Conservation (phyloP, 2,113 vertebrate species). For the Cephalopterus ornatus region DNA sequence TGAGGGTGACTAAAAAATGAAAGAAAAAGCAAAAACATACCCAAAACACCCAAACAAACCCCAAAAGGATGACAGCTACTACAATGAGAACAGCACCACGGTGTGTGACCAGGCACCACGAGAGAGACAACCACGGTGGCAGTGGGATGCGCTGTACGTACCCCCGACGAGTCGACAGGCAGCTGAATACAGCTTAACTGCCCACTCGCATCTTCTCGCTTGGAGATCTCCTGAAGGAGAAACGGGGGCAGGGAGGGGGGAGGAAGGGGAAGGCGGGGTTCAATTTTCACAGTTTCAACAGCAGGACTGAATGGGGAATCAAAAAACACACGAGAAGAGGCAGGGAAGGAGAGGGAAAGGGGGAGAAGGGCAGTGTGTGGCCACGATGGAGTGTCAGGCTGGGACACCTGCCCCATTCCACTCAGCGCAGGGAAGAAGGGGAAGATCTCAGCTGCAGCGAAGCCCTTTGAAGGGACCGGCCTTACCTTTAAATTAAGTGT, state of each 20-base stretch:
- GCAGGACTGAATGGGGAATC: constrained; percentile 31
- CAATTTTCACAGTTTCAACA: constrained; percentile 65
- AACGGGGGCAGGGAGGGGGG: constrained; percentile 61
- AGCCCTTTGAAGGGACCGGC: not conserved
- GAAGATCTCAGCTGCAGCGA: not conserved
- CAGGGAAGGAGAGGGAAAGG: not conserved
- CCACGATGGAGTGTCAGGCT: not conserved
- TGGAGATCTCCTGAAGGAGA: constrained; percentile 92
- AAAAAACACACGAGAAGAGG: not conserved
- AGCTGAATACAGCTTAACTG: constrained; percentile 98
- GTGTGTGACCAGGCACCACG: constrained; percentile 68
- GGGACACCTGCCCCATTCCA: not conserved
- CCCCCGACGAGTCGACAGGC: constrained; percentile 92
- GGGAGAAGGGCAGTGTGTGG: not conserved
- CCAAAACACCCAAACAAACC: not conserved
- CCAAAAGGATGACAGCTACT: constrained; percentile 35
- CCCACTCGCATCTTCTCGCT: constrained; percentile 94
- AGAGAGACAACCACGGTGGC: constrained; percentile 43
- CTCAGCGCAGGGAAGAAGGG: not conserved
- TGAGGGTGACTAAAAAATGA: constrained; percentile 19
- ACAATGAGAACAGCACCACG: constrained; percentile 58
- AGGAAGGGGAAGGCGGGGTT: constrained; percentile 47
- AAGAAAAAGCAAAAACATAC: not conserved
- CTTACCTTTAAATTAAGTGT: constrained; percentile 57
- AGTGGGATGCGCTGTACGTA: constrained; percentile 82